Conservation (phyloP, 1,140 invertebrate species). For the Sesamia nonagrioides region DNA sequence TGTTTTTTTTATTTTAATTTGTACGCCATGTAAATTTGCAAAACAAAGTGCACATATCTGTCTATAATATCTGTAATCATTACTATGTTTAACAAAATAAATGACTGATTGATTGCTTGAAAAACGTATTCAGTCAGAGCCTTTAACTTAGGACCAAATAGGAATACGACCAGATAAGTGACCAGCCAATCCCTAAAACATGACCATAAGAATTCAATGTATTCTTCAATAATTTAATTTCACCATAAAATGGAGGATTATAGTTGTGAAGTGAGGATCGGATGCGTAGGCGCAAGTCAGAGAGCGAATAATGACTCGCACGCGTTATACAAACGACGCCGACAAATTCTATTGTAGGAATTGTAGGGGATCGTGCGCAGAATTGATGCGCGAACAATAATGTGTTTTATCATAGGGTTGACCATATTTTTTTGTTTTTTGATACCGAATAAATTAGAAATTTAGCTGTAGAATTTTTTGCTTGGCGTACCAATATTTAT, state of each 20-base stretch:
- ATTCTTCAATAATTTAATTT: constrained; percentile 26
- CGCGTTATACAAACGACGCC: constrained; percentile 57
- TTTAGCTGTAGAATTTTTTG: no score
- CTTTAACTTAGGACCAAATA: no score
- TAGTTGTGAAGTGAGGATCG: constrained; percentile 22
- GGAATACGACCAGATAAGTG: no score
- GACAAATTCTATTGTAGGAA: constrained; percentile 59
- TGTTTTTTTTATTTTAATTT: no score
- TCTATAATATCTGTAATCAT: no score
- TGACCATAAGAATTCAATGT: constrained; percentile 9
- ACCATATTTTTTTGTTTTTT: neutral
- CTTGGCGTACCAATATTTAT: no score
- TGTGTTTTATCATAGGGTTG: constrained; percentile 55
- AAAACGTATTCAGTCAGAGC: no score
- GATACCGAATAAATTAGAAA: no score
- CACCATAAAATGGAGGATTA: constrained; percentile 5
- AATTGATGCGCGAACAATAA: constrained; percentile 68
- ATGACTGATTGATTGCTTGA: no score
- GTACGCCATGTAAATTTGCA: no score
- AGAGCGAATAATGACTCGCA: constrained; percentile 68
- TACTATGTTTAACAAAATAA: no score
- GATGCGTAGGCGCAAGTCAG: constrained; percentile 46
- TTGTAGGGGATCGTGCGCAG: constrained; percentile 64
- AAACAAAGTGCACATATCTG: no score
- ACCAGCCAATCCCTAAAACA: neutral